Base-by-base conservation (phyloP, 2,888 invertebrate genomes). In the Timema podura region DNA sequence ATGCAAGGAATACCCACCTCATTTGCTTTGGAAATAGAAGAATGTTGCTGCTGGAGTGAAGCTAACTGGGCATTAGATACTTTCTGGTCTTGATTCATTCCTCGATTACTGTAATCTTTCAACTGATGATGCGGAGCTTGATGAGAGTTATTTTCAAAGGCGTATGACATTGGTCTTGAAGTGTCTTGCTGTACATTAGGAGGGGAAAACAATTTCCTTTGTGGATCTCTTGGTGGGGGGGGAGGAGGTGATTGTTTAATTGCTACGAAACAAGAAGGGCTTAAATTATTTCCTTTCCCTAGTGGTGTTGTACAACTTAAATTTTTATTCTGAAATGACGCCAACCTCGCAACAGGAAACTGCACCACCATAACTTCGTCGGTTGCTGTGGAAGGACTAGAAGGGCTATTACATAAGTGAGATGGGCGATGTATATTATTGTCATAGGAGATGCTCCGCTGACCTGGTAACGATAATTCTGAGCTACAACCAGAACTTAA, bases 171-270 rank as follows among this genome's bases (percentile, higher is more conserved):
- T 0, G 86, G 87, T 68, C 86, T 81, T 76, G 75, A 73, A 77
- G 72, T 76, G 75, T 71, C 79, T 77, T 72, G 77, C 75, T 57
- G 68, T 72, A 83, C 83, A n/a, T 45, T 16, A 11, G 68, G 30
- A 15, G 68, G 13, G 48, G 84, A 84, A 30, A 85, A 80, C 15
- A 86, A 82, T 79, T 87, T 85, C 71, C 88, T 85, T 76, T 86
- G 84, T 74, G 89, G 91, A 80, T 91, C 91, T 75, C 91, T 83
- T n/a, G 92, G 92, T 0, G 93, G 92, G 47, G 92, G 92, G 5
- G 90, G 88, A 0, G 93, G 92, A 6, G 92, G 91, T 51, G 86
- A 74, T 15, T 70, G 57, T 46, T 69, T 70, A 11, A 65, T 16
- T 30, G 64, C 70, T 11, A 57, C 57, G 45, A 67, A 72, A 7